Evolutionary conservation across 2,888 invertebrate species (phyloP), one percentile per base, ranked within the genome.

Genomic region (Caenorhabditis sulstoni): DNA sequence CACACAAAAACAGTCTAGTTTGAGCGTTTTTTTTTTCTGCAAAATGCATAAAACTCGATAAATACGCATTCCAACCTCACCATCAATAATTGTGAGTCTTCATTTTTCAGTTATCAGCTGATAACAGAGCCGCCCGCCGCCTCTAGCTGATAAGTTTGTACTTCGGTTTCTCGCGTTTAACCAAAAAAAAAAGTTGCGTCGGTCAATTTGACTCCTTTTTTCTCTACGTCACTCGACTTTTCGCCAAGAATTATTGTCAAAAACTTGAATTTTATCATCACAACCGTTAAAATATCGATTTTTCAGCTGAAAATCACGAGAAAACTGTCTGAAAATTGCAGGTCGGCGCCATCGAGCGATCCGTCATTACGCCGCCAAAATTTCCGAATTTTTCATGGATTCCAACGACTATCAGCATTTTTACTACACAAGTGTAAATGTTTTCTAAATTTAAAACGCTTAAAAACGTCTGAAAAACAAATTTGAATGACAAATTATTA

Each of bases 341-440:
- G 9, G 57, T 23, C 59, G 50, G 57, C 44, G 50, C 59, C 49
- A 14, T 8, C 14, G 53, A 53, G 52, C 65, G 45, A 65, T 41
- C 52, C 55, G 66, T 41, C 29, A 37, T 11, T 47, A 23, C 41
- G 53, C n/a, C 22, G 37, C 53, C 77, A 71, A 70, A 71, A 77
- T 71, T 77, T 29, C 61, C 35, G 77, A 65, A 47, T 62, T 53
- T 29, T 29, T 77, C 47, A 61, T 77, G 49, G 77, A 71, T 50
- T 49, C 53, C 16, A 58, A 70, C 35, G 77, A 77, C 61, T 77
- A 49, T 66, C 77, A 37, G 5, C 58, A 39, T 1, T 59, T 71
- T 22, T 59, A 53, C 16, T 77, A 77, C 44, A 53, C 70, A 47
- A 68, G 64, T 71, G 77, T 77, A 18, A 61, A 66, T 67, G 55